A percentile compares a stretch with the other conserved stretches of the same genome.
Conservation (phyloP, 2,888 invertebrate genomes). For the Crocallis elinguaria region DNA sequence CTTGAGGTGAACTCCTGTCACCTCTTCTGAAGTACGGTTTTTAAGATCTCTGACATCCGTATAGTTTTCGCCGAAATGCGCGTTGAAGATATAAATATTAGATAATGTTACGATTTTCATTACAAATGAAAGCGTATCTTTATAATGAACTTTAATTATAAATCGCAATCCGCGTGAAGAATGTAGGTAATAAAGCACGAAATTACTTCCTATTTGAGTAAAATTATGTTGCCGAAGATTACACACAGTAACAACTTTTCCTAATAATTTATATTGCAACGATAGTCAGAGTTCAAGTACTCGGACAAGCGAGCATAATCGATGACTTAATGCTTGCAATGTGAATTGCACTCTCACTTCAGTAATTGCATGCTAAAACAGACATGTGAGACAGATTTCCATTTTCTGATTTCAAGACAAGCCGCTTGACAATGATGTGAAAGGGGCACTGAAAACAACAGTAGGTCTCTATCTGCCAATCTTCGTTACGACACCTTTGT, state of each 20-base stretch:
- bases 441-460: conserved; percentile 30
- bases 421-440: conserved; percentile 27
- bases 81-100: conserved; percentile 14
- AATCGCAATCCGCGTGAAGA: conserved; percentile 67
- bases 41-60: neutral
- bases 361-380: conserved; percentile 22
- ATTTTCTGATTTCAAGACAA: conserved; percentile 21
- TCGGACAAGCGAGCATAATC: conserved; percentile 31
- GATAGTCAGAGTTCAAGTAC: conserved; percentile 23
- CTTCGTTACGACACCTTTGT: conserved; percentile 44
- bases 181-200: conserved; percentile 70
- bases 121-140: conserved; percentile 70
- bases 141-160: conserved; percentile 67
- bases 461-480: conserved; percentile 37
- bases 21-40: neutral
- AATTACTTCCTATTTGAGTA: conserved; percentile 70
- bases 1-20: neutral
- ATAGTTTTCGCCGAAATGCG: conserved; percentile 6
- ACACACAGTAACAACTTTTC: conserved; percentile 24
- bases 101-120: conserved; percentile 46
- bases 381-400: conserved; percentile 19
- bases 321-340: conserved; percentile 30
- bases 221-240: conserved; percentile 41
- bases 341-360: conserved; percentile 28
- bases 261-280: conserved; percentile 18